These are phyloP conservation scores for Drosophila mettleri DNA, from an alignment of 2,888 invertebrate genomes.

Conservation along the genomic window DNA sequence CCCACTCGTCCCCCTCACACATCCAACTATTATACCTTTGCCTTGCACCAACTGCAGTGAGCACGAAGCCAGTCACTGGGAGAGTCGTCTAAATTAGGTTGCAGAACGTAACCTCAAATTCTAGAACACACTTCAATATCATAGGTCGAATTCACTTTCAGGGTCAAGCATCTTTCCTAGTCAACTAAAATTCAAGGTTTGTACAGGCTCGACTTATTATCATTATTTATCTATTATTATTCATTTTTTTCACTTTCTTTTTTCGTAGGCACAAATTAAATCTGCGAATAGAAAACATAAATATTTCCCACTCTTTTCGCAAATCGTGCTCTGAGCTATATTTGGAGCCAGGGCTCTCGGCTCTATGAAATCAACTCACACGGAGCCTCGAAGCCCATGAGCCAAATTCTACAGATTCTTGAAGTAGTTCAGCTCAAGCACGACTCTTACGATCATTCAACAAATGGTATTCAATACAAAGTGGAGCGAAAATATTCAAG, in stretches of 20 bases:
- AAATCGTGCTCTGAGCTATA: background rate
- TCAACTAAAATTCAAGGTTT: background rate
- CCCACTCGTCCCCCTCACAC: background rate
- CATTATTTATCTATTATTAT: too few relatives aligned
- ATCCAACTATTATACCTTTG: background rate
- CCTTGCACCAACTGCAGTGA: background rate
- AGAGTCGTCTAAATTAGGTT: background rate
- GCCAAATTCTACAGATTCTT: background rate
- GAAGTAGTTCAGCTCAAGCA: background rate
- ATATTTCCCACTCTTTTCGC: background rate
- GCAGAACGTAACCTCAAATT: background rate
- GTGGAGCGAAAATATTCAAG: constrained; percentile 2
- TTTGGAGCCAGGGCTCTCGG: background rate
- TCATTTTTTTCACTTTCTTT: too few relatives aligned
- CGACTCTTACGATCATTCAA: background rate
- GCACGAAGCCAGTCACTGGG: background rate
- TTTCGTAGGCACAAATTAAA: background rate
- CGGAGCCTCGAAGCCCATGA: background rate
- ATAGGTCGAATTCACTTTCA: background rate
- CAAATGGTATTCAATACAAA: background rate
- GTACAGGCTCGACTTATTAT: background rate
- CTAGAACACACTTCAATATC: background rate
- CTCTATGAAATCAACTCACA: background rate
- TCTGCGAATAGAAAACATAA: background rate
- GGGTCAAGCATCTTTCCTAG: background rate